Percentiles rank a stretch among this genome's conserved stretches.
Conservation (phyloP, 2,888 invertebrate species). For the Megaustenia siamemsis region DNA sequence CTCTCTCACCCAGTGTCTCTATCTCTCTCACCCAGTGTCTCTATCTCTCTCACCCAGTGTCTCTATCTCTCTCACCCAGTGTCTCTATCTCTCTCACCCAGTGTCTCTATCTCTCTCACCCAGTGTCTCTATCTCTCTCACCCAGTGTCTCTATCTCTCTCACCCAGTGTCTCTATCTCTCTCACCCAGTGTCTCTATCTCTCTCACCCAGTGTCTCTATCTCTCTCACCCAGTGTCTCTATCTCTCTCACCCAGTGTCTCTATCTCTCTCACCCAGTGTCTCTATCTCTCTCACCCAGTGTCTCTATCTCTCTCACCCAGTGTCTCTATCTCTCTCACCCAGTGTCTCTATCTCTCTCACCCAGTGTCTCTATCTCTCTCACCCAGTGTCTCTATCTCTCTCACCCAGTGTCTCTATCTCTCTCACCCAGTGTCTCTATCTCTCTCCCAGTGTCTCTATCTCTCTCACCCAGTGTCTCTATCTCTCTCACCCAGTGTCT, state of each 20-base stretch:
- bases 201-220: no score
- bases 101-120: not conserved
- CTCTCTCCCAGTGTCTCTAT: not conserved
- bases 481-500: conserved; percentile 10
- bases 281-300: no score
- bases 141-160: not conserved
- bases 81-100: conserved; percentile 17
- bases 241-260: no score
- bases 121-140: not conserved
- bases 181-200: not conserved
- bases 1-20: not conserved
- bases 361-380: no score
- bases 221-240: no score
- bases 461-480: conserved; percentile 11
- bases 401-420: not conserved
- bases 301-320: no score
- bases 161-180: no score
- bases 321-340: not conserved
- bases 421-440: not conserved
- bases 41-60: not conserved
- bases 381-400: not conserved
- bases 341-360: not conserved
- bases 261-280: no score
- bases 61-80: not conserved
- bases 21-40: not conserved